Conservation (phyloP, 2,888 invertebrate genomes). For the Ectemnius lituratus region DNA sequence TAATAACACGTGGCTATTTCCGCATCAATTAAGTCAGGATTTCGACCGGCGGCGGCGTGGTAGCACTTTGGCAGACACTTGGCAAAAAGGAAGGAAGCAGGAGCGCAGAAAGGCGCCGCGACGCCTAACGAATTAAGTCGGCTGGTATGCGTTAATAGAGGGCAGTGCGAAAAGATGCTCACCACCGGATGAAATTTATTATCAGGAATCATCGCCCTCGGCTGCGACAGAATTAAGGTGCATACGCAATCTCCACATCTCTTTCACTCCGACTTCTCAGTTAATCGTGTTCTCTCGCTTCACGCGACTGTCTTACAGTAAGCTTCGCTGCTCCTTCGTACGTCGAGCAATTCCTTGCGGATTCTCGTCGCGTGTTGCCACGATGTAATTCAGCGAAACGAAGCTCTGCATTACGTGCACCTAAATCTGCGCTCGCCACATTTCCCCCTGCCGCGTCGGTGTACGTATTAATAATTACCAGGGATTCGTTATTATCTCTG, state of each 20-base stretch:
- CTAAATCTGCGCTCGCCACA: conserved; percentile 29
- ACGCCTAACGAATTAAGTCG: conserved; percentile 25
- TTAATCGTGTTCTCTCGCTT: too few species aligned
- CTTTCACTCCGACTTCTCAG: too few species aligned
- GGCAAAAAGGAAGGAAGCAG: background rate
- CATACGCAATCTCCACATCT: conserved; percentile 25
- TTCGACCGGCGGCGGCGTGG: conserved; percentile 6
- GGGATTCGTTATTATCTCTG: conserved; percentile 14
- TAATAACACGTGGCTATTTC: conserved; percentile 8
- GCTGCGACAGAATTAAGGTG: conserved; percentile 27
- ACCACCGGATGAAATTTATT: conserved; percentile 31
- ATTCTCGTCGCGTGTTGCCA: conserved; percentile 26
- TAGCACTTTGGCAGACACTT: conserved; percentile 6
- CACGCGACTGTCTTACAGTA: conserved; percentile 1
- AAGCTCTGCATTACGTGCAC: conserved; percentile 26
- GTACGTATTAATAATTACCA: conserved; percentile 34
- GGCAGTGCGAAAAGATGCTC: conserved; percentile 23
- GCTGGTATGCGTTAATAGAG: conserved; percentile 27
- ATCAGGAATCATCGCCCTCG: conserved; percentile 28
- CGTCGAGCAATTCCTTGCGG: conserved; percentile 15
- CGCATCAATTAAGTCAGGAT: conserved; percentile 19
- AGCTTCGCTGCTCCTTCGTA: background rate
- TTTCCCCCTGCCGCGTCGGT: background rate
- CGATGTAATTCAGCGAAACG: conserved; percentile 29
- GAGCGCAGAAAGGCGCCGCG: background rate